These are phyloP conservation scores for Caenorhabditis zanzibari DNA, from an alignment of 2,888 invertebrate species.

Conservation along the genomic window DNA sequence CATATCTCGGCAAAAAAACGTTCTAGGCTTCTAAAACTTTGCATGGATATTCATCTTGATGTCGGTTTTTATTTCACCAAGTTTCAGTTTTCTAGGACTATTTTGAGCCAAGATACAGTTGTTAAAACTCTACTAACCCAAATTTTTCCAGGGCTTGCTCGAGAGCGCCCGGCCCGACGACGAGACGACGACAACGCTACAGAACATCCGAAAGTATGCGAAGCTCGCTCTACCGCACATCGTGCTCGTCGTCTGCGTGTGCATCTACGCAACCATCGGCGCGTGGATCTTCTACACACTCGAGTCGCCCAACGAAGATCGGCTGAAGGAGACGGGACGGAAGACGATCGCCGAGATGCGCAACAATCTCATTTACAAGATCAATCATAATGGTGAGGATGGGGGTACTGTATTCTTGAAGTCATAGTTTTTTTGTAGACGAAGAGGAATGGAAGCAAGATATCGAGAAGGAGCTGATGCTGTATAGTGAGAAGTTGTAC, in stretches of 20 bases:
- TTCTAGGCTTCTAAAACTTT: too few relatives aligned
- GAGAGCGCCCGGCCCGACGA: conserved; percentile 63
- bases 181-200: conserved; percentile 43
- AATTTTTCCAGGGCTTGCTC: conserved; percentile 59
- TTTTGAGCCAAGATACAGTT: too few relatives aligned
- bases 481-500: conserved; percentile 80
- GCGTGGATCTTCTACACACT: conserved; percentile 82
- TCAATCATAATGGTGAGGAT: conserved; percentile 68
- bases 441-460: conserved; percentile 73
- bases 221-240: conserved; percentile 83
- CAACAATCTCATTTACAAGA: conserved; percentile 68
- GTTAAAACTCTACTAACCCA: too few relatives aligned
- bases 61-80: too few relatives aligned
- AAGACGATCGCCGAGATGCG: conserved; percentile 74
- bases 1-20: too few relatives aligned
- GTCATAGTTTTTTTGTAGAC: conserved; percentile 11
- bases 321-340: conserved; percentile 70
- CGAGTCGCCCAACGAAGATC: conserved; percentile 83
- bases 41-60: too few relatives aligned
- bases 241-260: conserved; percentile 81
- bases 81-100: too few relatives aligned
- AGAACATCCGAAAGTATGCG: conserved; percentile 74
- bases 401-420: background rate
- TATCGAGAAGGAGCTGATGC: conserved; percentile 74
- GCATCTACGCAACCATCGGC: conserved; percentile 82